A percentile compares a stretch with the other conserved stretches of the same genome.
phyloP scores from a whole-genome alignment of 1,140 invertebrate species.

The Cecropterus lyciades region DNA sequence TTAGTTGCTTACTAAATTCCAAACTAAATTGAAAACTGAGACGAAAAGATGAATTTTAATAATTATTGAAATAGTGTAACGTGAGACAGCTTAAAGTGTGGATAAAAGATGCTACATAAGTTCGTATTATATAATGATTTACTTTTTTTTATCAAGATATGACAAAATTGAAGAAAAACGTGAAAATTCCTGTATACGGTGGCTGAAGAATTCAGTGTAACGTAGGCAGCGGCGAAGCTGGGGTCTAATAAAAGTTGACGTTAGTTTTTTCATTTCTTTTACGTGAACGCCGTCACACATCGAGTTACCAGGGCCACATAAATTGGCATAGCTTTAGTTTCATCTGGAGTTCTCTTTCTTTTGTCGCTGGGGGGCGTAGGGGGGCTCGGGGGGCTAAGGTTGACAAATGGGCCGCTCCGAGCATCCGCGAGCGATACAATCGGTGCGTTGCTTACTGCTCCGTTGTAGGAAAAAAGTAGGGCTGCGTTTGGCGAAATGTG shows the following conservation, averaged over 20 bases:
- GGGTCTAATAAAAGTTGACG: conserved; percentile 33
- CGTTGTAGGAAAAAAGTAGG: conserved; percentile 74
- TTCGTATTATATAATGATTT: no score
- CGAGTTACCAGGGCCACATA: conserved; percentile 57
- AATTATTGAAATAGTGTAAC: no score
- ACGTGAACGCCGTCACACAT: conserved; percentile 32
- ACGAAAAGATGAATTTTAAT: no score
- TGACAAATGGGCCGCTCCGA: conserved; percentile 81
- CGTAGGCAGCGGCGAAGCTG: conserved; percentile 11
- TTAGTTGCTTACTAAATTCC: no score
- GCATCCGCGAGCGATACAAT: conserved; percentile 83
- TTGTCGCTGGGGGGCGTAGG: conserved; percentile 53
- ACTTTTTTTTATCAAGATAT: no score
- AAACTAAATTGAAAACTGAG: no score
- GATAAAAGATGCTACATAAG: no score
- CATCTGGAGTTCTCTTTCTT: conserved; percentile 74
- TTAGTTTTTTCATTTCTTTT: conserved; percentile 37
- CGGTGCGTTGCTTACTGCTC: conserved; percentile 81
- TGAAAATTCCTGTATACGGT: neutral
- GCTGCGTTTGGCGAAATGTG: conserved; percentile 44
- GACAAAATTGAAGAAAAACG: no score
- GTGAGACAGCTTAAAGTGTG: no score
- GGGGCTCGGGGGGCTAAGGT: conserved; percentile 62
- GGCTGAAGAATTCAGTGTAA: conserved; percentile 11
- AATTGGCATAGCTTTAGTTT: conserved; percentile 73